Conservation (phyloP, 2,888 invertebrate genomes). For the Tineola bisselliella region DNA sequence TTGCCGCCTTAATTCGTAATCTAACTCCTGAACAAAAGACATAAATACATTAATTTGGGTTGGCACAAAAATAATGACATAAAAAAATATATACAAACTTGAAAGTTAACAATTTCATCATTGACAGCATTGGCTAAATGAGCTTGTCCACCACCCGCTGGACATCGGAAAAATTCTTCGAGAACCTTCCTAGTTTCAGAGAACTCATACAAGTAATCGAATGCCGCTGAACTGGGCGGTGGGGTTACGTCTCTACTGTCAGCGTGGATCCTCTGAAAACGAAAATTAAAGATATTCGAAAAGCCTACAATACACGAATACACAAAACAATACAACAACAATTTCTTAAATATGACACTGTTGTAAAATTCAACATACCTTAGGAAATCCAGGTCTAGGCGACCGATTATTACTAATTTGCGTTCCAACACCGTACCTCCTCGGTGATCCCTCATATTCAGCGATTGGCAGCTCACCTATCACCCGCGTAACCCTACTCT, state of each 20-base stretch:
- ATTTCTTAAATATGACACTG: too few relatives aligned
- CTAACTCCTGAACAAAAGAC: constrained; percentile 68
- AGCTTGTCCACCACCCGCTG: constrained; percentile 56
- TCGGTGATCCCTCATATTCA: constrained; percentile 90
- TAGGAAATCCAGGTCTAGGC: constrained; percentile 89
- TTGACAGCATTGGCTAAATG: constrained; percentile 28
- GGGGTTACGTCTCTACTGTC: constrained; percentile 58
- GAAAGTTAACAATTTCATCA: constrained; percentile 58
- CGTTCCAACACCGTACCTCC: constrained; percentile 81
- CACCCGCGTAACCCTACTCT: constrained; percentile 68
- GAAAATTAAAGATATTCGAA: constrained; percentile 8
- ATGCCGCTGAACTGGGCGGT: constrained; percentile 69
- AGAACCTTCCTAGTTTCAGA: constrained; percentile 92
- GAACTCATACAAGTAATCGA: constrained; percentile 91
- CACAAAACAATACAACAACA: too few relatives aligned
- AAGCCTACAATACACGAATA: too few relatives aligned
- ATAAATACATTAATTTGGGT: too few relatives aligned
- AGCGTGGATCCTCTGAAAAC: constrained; percentile 53
- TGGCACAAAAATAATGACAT: neutral
- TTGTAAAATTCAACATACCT: constrained; percentile 45
- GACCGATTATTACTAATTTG: constrained; percentile 77
- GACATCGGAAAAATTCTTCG: constrained; percentile 91
- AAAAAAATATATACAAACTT: constrained; percentile 28
- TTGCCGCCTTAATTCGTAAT: constrained; percentile 81
- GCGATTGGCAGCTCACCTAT: constrained; percentile 91